phyloP scores from a whole-genome alignment of 2,888 invertebrate species.

The Drosophila peninsularis region DNA sequence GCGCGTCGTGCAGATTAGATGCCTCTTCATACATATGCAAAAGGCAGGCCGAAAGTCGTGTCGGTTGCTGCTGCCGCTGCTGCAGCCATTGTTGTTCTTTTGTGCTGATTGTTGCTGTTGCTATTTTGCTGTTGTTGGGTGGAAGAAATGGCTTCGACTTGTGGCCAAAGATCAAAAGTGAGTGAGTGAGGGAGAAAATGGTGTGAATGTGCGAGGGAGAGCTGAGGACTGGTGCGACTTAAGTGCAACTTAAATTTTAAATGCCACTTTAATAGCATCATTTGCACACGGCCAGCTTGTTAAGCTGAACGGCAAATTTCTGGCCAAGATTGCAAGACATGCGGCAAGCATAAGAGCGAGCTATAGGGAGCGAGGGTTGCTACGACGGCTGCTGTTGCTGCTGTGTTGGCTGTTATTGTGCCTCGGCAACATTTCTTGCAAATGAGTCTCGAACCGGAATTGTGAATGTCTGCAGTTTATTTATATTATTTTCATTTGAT shows the following conservation, averaged over 20 bases:
- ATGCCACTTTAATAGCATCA: slow-evolving; percentile 83
- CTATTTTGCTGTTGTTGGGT: slow-evolving; percentile 18
- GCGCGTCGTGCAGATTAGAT: slow-evolving; percentile 70
- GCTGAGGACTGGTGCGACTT: slow-evolving; percentile 54
- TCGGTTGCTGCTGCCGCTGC: slow-evolving; percentile 54
- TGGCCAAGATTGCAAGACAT: slow-evolving; percentile 21
- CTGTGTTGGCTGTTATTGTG: slow-evolving; percentile 8
- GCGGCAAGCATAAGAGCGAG: background rate
- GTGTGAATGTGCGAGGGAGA: slow-evolving; percentile 23
- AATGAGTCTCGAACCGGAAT: slow-evolving; percentile 28
- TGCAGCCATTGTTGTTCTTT: slow-evolving; percentile 63
- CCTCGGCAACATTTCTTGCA: slow-evolving; percentile 31
- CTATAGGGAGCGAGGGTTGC: background rate
- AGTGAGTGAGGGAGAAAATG: slow-evolving; percentile 18
- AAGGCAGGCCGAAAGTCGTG: slow-evolving; percentile 59
- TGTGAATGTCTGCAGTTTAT: slow-evolving; percentile 13
- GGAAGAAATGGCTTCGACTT: slow-evolving; percentile 60
- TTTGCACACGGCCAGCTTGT: slow-evolving; percentile 82
- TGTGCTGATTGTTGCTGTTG: slow-evolving; percentile 43
- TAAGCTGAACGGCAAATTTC: slow-evolving; percentile 49
- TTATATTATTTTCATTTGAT: slow-evolving; percentile 26
- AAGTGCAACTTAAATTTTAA: slow-evolving; percentile 81
- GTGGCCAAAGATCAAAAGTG: slow-evolving; percentile 55
- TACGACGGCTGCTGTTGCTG: background rate
- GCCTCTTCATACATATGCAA: slow-evolving; percentile 75